Evolutionary conservation across 2,113 vertebrate species (phyloP), one percentile per base, ranked within the genome.

Genomic region (Vireo altiloquus): DNA sequence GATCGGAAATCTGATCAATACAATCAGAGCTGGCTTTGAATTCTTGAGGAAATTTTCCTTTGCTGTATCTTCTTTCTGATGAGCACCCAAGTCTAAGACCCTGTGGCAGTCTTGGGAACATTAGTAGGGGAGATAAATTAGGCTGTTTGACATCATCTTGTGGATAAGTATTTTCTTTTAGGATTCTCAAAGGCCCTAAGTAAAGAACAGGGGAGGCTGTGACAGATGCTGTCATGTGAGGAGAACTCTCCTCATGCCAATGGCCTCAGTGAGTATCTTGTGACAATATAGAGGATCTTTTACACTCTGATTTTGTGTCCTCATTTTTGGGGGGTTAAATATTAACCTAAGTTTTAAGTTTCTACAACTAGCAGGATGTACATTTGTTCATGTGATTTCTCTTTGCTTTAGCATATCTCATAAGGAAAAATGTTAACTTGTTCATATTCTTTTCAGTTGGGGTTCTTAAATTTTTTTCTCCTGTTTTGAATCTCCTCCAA

Each of bases 101-200:
- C 42, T 52, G 83, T 22, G 68, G 65, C 89, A 69, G 93, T 68
- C 84, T 53, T 53, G 87, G 82, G 87, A 94, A 25, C 77, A 49
- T 89, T 89, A 94, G 87, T 9, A 82, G 78, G n/a, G 50, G 20
- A 42, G 94, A 82, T 93, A 97, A 96, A 92, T 86, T 68, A 27
- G 85, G 94, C 70, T 68, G 81, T 81, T 97, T 98, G 96, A 97
- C 95, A 92, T 98, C 96, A 98, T 66, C n/a, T 91, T 90, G 92
- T 81, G 87, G 93, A 93, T 94, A 96, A 97, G 66, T 89, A 24
- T 75, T 95, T 92, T 95, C 94, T 91, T 92, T 64, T 15, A 46
- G 70, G 94, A 86, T 54, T 86, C 82, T 80, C 60, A 21, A 50
- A 81, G 65, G 63, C 19, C 61, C 57, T 66, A 81, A 89, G 89